Evolutionary conservation across 2,797 vertebrate genomes (phyloP), one percentile per base, ranked within the genome.

Genomic region (Gallinago stenura): DNA sequence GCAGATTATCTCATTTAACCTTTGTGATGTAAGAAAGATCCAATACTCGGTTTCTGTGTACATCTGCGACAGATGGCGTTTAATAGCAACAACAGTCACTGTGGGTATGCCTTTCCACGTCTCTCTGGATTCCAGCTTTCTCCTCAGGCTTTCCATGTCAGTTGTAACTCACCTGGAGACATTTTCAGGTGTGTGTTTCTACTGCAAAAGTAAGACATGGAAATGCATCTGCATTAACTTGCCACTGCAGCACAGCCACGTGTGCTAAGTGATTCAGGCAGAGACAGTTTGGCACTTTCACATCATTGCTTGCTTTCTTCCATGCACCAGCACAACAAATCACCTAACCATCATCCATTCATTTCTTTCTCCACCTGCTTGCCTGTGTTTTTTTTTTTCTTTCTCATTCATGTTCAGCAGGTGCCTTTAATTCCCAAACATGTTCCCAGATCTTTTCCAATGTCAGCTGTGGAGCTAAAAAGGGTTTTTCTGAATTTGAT

Each of bases 401-500:
- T 86, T 84, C 68, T 92, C 66, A 73, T 95, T 96, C 56, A 66
- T 17, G 41, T 72, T 86, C 85, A 86, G 66, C 73, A 84, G 77
- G 66, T 94, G 83, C 75, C 73, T 95, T 72, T 71, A 93, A 81
- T 84, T 95, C 83, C 80, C 80, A 70, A 15, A 48, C 58, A 84
- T 22, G 53, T 92, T 93, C 95, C 93, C 90, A 68, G 62, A 92
- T 93, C 60, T 84, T 95, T 90, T 81, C 93, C 68, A 75, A 72
- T 66, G 66, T 91, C 73, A 87, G 62, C 62, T 84, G 73, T 50
- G 71, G 31, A 95, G 80, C 75, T 95, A 85, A 95, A 97, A 91
- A 95, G 75, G 86, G 75, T 75, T 93, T 94, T 95, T 95, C 88
- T 78, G 88, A 90, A 82, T 92, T 46, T 95, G 94, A 96, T 73